Evolutionary conservation across 1,140 invertebrate genomes (phyloP), one percentile per base, ranked within the genome.

Genomic region (Hydropsyche tenuis): DNA sequence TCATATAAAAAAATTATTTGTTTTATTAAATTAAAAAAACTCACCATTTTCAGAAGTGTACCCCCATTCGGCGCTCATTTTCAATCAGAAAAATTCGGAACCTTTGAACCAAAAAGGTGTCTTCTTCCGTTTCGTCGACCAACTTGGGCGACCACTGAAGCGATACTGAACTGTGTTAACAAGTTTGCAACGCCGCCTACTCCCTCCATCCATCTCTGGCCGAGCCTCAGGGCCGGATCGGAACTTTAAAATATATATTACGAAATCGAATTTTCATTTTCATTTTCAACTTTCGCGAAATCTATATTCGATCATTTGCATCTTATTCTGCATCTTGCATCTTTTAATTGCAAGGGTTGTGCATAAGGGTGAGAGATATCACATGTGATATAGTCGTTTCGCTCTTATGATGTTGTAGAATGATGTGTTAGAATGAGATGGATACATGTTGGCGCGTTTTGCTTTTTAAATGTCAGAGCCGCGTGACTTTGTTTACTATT

Each of bases 41-140:
- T 85, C 79, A 85, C 84, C 84, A 79, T 85, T 85, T 73, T 83
- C 82, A 71, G 82, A 79, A 63, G 82, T 82, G 81, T 85, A 85
- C 80, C 84, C 84, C 84, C 84, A 85, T 68, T 85, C 84, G 72
- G 80, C 73, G 71, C 79, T 80, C 69, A 62, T 63, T 30, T 18
- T 68, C 22, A 37, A 37, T 37, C 3, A 3, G 30, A 37, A 37
- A 37, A 37, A 37, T 3, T 37, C 30, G 30, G n/a, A n/a, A n/a
- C n/a, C n/a, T n/a, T n/a, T n/a, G n/a, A n/a, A n/a, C n/a, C 37
- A 43, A 43, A 43, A 43, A 5, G 37, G 37, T 6, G 12, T 5
- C 12, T 43, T 43, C 5, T 48, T 48, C 16, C 45, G 45, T 7
- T 25, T 25, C 56, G 22, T 25, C 18, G 3, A 60, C 56, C 56